Conservation (phyloP, 2,113 vertebrate species). For the Apteryx mantelli region DNA sequence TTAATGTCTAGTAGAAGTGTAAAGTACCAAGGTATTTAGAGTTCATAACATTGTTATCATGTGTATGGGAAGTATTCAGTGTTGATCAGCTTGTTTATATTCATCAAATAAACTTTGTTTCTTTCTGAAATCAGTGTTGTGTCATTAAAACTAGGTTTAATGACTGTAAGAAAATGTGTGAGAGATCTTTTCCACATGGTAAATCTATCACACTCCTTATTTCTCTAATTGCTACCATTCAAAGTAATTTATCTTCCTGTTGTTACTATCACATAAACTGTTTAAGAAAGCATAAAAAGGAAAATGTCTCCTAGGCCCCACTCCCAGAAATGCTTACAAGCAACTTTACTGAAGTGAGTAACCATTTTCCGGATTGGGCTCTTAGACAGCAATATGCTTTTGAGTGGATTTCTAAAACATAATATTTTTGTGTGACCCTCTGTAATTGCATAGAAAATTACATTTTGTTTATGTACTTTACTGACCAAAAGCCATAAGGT, state of each 20-base stretch:
- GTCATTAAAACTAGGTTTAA: constrained; percentile 59
- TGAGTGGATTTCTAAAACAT: constrained; percentile 64
- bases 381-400: constrained; percentile 56
- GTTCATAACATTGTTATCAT: constrained; percentile 84
- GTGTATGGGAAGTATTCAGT: constrained; percentile 88
- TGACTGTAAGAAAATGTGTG: constrained; percentile 58
- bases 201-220: constrained; percentile 64
- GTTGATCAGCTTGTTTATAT: constrained; percentile 88
- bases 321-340: constrained; percentile 16
- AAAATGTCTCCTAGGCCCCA: constrained; percentile 49
- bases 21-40: constrained; percentile 80
- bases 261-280: constrained; percentile 70
- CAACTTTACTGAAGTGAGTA: constrained; percentile 25
- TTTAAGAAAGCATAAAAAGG: constrained; percentile 68
- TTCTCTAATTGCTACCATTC: constrained; percentile 70
- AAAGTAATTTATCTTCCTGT: constrained; percentile 73
- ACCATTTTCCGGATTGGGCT: constrained; percentile 47
- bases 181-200: constrained; percentile 73
- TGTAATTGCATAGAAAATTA: constrained; percentile 64
- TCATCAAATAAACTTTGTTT: constrained; percentile 92
- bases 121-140: constrained; percentile 82
- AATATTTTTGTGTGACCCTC: constrained; percentile 70
- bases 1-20: constrained; percentile 82
- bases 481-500: constrained; percentile 51
- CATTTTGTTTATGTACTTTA: constrained; percentile 66